These are phyloP conservation scores for Rhizoglyphus robini DNA, from an alignment of 1,140 invertebrate genomes.

Conservation along the genomic window DNA sequence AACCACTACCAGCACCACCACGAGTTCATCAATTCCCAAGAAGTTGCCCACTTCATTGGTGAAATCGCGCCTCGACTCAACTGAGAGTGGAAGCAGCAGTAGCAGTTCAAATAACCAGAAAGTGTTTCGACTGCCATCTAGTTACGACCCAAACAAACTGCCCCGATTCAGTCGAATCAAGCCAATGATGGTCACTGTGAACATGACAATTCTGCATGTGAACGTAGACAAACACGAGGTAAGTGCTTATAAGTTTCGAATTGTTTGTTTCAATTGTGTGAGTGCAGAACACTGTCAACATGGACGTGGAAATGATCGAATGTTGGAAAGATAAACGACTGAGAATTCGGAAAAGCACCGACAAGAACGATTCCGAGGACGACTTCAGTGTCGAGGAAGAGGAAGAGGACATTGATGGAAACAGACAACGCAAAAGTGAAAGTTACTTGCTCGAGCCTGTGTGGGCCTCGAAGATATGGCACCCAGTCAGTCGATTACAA, in stretches of 20 bases:
- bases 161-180: neutral
- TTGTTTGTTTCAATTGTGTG: neutral
- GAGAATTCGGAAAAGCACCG: neutral
- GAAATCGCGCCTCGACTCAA: neutral
- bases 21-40: neutral
- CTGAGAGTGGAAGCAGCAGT: neutral
- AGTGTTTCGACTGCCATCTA: neutral
- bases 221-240: slow-evolving; percentile 4
- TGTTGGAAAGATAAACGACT: slow-evolving; percentile 2
- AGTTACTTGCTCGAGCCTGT: neutral
- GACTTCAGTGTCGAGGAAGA: neutral
- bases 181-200: neutral
- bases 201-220: neutral
- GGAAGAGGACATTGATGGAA: neutral
- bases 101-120: neutral
- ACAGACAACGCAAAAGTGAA: neutral
- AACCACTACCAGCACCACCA: neutral
- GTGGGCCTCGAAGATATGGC: neutral
- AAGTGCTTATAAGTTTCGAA: neutral
- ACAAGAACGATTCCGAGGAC: neutral
- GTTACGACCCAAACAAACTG: neutral
- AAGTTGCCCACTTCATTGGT: neutral
- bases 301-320: slow-evolving; percentile 6
- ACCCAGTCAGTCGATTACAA: neutral
- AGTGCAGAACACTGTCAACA: neutral